Conservation (phyloP, 1,140 invertebrate genomes). For the Elymnias hypermnestra region DNA sequence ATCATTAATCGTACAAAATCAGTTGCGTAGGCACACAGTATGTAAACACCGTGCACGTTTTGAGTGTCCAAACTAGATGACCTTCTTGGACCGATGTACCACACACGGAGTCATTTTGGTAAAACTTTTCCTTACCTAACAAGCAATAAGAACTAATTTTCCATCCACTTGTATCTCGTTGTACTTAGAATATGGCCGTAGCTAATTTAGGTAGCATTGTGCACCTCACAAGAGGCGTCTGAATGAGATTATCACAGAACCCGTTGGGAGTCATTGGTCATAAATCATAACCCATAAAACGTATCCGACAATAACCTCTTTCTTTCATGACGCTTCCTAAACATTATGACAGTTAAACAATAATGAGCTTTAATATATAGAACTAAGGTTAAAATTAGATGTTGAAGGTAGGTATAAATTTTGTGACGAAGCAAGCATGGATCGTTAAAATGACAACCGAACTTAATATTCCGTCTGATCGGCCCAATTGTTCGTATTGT, state of each 20-base stretch:
- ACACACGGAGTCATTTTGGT: conserved; percentile 10
- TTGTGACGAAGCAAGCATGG: conserved; percentile 39
- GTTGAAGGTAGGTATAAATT: conserved; percentile 11
- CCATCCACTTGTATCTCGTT: conserved; percentile 7
- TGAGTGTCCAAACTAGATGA: too few relatives aligned
- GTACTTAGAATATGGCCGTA: conserved; percentile 50
- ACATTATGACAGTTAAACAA: conserved; percentile 16
- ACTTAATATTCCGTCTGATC: conserved; percentile 75
- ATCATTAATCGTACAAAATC: conserved; percentile 38
- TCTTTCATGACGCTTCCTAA: conserved; percentile 58
- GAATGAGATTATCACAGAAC: conserved; percentile 73
- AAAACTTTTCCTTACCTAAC: too few relatives aligned
- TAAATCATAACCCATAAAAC: conserved; percentile 74
- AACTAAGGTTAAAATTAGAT: conserved; percentile 21
- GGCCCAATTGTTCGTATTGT: conserved; percentile 74
- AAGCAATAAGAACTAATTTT: too few relatives aligned
- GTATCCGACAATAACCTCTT: conserved; percentile 66
- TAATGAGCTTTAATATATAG: conserved; percentile 20
- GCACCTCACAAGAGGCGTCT: conserved; percentile 57
- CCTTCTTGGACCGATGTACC: conserved; percentile 42
- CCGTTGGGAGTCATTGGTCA: conserved; percentile 73
- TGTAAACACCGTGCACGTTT: conserved; percentile 14
- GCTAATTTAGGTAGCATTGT: conserved; percentile 76
- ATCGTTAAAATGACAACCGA: conserved; percentile 72
- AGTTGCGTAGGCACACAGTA: conserved; percentile 20